These are phyloP conservation scores for Euthynnus affinis DNA, from an alignment of 2,797 vertebrate genomes.

Conservation along the genomic window DNA sequence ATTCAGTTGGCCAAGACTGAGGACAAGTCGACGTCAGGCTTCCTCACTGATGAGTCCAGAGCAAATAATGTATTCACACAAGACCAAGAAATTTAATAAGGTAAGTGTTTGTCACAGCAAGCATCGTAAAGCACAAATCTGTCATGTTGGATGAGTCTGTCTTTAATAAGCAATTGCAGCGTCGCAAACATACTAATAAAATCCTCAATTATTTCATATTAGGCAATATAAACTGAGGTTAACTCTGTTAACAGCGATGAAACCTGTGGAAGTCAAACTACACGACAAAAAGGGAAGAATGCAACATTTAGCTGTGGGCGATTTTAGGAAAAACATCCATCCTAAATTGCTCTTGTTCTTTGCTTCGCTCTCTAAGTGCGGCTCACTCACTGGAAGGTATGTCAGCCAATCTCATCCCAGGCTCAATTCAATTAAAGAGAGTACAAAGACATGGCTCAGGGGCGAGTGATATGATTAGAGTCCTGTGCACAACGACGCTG, in stretches of 20 bases:
- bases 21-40: slow-evolving; percentile 62
- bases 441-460: slow-evolving; percentile 79
- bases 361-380: slow-evolving; percentile 39
- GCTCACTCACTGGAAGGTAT: slow-evolving; percentile 69
- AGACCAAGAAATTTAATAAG: slow-evolving; percentile 70
- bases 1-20: slow-evolving; percentile 41
- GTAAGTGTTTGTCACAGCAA: slow-evolving; percentile 64
- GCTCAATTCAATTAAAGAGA: slow-evolving; percentile 84
- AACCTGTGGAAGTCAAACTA: slow-evolving; percentile 24
- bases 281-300: slow-evolving; percentile 2
- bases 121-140: slow-evolving; percentile 30
- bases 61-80: slow-evolving; percentile 49
- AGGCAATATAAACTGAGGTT: slow-evolving; percentile 34
- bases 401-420: slow-evolving; percentile 79
- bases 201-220: slow-evolving; percentile 46
- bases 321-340: slow-evolving; percentile 53
- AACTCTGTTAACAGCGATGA: slow-evolving; percentile 5
- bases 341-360: slow-evolving; percentile 49
- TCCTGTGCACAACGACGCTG: slow-evolving; percentile 62
- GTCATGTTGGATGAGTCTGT: slow-evolving; percentile 50
- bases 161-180: slow-evolving; percentile 26
- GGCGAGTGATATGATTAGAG: slow-evolving; percentile 84
- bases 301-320: slow-evolving; percentile 9
- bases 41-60: slow-evolving; percentile 60
- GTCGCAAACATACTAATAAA: slow-evolving; percentile 43